Evolutionary conservation across 2,113 vertebrate genomes (phyloP), one percentile per base, ranked within the genome.

Genomic region (Seriola aureovittata): DNA sequence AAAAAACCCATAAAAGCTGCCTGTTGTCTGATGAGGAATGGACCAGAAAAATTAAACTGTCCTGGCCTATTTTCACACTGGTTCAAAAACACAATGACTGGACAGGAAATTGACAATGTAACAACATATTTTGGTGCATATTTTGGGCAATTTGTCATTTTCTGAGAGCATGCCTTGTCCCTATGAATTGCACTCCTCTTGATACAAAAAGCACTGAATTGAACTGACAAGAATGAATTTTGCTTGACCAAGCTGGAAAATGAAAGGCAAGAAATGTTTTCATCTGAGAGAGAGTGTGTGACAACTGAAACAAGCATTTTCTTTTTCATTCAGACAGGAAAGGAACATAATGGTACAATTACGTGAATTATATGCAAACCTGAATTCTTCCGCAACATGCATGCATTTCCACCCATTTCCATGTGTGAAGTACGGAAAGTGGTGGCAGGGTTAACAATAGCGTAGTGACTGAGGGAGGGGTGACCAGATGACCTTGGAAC

Each of bases 31-130:
- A 87, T 74, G 79, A 78, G 4, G 65, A 71, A 58, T 10, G 69
- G 50, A 79, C 16, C 62, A 65, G 48, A 19, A 32, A 69, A 77
- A 87, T 87, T 72, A 81, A 82, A 85, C 77, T 80, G 57, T 67
- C 66, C 71, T 19, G 48, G 23, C 25, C 66, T 36, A 82, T 81
- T 88, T 85, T 84, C 75, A 54, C 36, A 48, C 40, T 4, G 3
- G 68, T 68, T 68, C 60, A 75, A 63, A 81, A 85, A 64, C 65
- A 77, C 58, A 72, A 67, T 32, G 25, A 71, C 54, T 40, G 36
- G 54, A 67, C 79, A 86, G 85, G 85, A 91, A 87, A 90, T 80
- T 88, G 85, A 87, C 82, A 86, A 67, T 23, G 75, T 74, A 85
- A 89, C 75, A 82, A 68, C 65, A 85, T 83, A 84, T 89, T 87